These are phyloP conservation scores for Crotophaga sulcirostris DNA, from an alignment of 2,113 vertebrate species.

Conservation along the genomic window DNA sequence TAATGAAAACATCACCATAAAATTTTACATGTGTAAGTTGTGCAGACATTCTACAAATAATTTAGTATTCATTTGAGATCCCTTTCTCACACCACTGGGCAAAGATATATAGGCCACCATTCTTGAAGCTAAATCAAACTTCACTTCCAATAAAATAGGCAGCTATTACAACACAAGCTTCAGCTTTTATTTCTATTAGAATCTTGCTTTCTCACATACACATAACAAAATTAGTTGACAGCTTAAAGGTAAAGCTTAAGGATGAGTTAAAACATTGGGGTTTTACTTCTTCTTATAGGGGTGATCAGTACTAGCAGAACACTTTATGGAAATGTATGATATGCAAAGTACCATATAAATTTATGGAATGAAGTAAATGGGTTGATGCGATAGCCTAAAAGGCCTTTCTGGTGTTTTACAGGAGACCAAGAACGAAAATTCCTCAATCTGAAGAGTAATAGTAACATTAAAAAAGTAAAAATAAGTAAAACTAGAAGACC, in stretches of 20 bases:
- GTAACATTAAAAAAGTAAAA: not conserved
- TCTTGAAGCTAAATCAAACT: slow-evolving; percentile 26
- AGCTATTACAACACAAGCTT: not conserved
- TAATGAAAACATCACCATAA: slow-evolving; percentile 52
- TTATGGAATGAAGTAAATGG: not conserved
- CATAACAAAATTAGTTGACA: not conserved
- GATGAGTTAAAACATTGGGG: not conserved
- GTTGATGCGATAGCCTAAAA: not conserved
- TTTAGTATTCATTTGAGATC: not conserved
- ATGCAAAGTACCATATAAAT: not conserved
- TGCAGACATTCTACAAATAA: slow-evolving; percentile 13
- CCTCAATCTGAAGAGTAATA: not conserved
- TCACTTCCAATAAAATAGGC: slow-evolving; percentile 24
- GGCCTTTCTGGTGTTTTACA: not conserved
- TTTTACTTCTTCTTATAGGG: not conserved
- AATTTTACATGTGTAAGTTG: slow-evolving; percentile 4
- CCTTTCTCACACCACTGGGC: not conserved
- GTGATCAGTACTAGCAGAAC: not conserved
- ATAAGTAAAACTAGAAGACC: not conserved
- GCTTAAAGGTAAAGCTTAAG: not conserved
- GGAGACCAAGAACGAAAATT: not conserved
- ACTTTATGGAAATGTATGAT: not conserved
- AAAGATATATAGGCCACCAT: not conserved
- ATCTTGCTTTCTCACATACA: not conserved
- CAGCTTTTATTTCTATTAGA: not conserved